phyloP scores from a whole-genome alignment of 2,113 vertebrate species.

The Oreochromis niloticus region DNA sequence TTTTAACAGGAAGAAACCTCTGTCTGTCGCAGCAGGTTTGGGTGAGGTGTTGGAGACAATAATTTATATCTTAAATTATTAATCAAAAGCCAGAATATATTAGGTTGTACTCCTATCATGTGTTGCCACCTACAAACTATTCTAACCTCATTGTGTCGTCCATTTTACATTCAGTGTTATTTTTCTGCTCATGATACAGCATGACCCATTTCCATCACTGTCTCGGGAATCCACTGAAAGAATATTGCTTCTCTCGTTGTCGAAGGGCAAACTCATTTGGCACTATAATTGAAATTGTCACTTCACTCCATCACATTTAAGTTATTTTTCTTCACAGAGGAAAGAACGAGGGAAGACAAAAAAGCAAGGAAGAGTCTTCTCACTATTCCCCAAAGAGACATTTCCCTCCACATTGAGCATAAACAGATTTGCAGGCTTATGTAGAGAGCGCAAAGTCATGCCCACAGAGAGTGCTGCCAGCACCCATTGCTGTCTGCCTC shows the following conservation, averaged over 20 bases:
- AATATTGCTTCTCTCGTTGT: slow-evolving; percentile 31
- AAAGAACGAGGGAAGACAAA: not conserved
- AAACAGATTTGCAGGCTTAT: slow-evolving; percentile 31
- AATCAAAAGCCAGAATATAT: not conserved
- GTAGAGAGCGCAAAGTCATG: slow-evolving; percentile 1
- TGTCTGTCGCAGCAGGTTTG: not conserved
- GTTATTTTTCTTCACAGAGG: not conserved
- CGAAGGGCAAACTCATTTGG: slow-evolving; percentile 40
- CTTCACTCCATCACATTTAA: slow-evolving; percentile 10
- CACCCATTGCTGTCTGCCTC: slow-evolving; percentile 18
- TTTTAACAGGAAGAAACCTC: not conserved
- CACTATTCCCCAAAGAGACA: not conserved
- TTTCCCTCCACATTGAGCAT: not conserved
- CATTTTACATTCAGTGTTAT: not conserved
- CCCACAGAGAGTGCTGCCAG: slow-evolving; percentile 23
- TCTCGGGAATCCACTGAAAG: not conserved
- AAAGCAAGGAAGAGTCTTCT: not conserved
- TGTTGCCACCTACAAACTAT: not conserved
- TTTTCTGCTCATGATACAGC: not conserved
- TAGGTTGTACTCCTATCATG: not conserved
- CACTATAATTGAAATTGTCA: slow-evolving; percentile 34
- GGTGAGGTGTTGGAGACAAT: not conserved
- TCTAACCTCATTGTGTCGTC: not conserved
- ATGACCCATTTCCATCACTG: not conserved
- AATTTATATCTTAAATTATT: not conserved